Conservation (phyloP, 2,888 invertebrate species). For the Lochmaea capreae region DNA sequence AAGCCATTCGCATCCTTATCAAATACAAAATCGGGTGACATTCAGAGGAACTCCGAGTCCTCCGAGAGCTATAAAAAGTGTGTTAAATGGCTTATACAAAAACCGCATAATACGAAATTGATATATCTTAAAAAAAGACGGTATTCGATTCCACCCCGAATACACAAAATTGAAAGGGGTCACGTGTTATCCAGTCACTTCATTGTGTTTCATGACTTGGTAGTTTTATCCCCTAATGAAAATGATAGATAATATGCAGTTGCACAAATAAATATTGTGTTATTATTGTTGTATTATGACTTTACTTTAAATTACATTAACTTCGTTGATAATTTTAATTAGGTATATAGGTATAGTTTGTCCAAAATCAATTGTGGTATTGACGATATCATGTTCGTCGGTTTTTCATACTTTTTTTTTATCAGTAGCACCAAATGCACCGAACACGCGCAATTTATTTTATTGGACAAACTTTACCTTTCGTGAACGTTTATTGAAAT, state of each 20-base stretch:
- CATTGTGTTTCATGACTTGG: constrained; percentile 65
- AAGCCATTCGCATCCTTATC: constrained; percentile 43
- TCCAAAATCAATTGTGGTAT: too few relatives aligned
- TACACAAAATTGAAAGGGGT: constrained; percentile 63
- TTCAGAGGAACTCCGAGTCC: constrained; percentile 51
- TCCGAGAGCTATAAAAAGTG: constrained; percentile 58
- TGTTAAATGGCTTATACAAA: constrained; percentile 65
- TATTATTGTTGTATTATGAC: background rate
- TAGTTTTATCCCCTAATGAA: constrained; percentile 57
- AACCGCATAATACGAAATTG: constrained; percentile 63
- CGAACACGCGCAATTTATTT: too few relatives aligned
- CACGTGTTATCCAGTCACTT: constrained; percentile 61
- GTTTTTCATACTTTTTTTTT: too few relatives aligned
- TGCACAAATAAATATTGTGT: background rate
- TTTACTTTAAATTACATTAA: too few relatives aligned
- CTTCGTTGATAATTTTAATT: too few relatives aligned
- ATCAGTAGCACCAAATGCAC: too few relatives aligned
- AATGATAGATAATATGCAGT: constrained; percentile 8
- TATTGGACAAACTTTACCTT: too few relatives aligned
- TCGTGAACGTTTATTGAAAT: too few relatives aligned
- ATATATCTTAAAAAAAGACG: constrained; percentile 57
- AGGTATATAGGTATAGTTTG: too few relatives aligned
- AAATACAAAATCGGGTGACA: constrained; percentile 43
- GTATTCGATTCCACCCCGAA: constrained; percentile 58
- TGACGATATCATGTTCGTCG: too few relatives aligned